Evolutionary conservation across 2,113 vertebrate species (phyloP).

Genomic region (Notarius lentiginosus): DNA sequence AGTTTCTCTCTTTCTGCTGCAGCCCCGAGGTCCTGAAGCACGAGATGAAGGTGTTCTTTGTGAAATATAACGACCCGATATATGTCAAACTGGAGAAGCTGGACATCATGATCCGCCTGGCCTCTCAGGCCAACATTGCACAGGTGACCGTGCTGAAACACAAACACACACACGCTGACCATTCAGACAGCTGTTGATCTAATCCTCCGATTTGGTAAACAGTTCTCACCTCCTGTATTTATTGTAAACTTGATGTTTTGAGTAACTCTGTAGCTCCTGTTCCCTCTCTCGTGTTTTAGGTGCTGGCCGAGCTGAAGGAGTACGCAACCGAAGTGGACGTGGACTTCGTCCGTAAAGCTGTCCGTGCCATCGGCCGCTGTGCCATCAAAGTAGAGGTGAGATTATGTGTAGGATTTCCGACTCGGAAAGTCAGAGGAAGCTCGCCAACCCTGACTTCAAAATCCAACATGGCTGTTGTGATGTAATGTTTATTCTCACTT

Average conservation of each 20-base stretch:
- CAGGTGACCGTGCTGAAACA: constrained; percentile 74
- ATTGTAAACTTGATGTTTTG: background rate
- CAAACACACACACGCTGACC: background rate
- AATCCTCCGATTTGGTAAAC: background rate
- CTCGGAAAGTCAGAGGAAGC: too few relatives aligned
- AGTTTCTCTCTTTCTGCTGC: constrained; percentile 23
- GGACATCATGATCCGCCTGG: constrained; percentile 98
- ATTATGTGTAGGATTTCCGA: too few relatives aligned
- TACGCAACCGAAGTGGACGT: constrained; percentile 97
- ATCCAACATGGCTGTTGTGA: too few relatives aligned
- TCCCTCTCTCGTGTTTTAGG: constrained; percentile 67
- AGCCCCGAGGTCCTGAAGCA: constrained; percentile 97
- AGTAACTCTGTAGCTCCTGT: too few relatives aligned
- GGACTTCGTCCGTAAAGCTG: constrained; percentile 96
- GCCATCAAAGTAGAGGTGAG: constrained; percentile 99
- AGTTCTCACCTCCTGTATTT: accelerated
- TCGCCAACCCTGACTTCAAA: too few relatives aligned
- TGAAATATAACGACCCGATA: constrained; percentile 99
- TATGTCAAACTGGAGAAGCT: constrained; percentile 98
- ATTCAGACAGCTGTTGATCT: too few relatives aligned
- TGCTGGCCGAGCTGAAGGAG: constrained; percentile 95
- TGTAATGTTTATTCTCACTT: too few relatives aligned
- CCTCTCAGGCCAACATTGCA: constrained; percentile 96
- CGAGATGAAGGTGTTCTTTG: constrained; percentile 99
- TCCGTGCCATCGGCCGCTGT: constrained; percentile 94